Evolutionary conservation across 2,797 vertebrate genomes (phyloP).

Genomic region (Rhinella marina): DNA sequence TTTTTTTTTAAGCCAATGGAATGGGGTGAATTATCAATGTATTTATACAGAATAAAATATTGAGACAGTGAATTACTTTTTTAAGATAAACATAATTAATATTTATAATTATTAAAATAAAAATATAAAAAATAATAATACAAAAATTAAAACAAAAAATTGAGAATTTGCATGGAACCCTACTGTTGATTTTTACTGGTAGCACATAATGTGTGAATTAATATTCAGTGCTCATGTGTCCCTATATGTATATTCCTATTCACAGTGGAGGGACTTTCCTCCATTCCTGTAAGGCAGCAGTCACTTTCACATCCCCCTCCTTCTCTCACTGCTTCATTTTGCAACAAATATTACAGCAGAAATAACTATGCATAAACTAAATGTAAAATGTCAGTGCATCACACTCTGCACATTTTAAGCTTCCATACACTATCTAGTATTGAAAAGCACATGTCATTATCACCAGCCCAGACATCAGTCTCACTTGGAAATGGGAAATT

Average conservation of each 20-base stretch:
- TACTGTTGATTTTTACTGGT: not conserved
- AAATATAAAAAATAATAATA: too few relatives aligned
- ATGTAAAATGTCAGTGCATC: not conserved
- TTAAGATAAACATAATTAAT: too few relatives aligned
- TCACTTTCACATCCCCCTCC: too few relatives aligned
- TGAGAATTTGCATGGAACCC: not conserved
- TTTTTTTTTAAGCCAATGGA: too few relatives aligned
- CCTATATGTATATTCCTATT: not conserved
- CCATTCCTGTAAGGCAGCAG: not conserved
- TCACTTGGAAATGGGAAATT: conserved; percentile 22
- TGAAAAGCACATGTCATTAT: conserved; percentile 42
- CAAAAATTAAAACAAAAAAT: too few relatives aligned
- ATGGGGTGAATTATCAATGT: too few relatives aligned
- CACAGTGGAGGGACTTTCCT: not conserved
- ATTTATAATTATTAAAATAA: too few relatives aligned
- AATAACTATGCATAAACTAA: not conserved
- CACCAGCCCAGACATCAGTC: conserved; percentile 39
- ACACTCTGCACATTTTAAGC: conserved; percentile 26
- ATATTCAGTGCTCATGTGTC: not conserved
- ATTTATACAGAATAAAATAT: too few relatives aligned
- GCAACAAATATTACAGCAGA: not conserved
- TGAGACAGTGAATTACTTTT: too few relatives aligned
- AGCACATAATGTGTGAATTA: not conserved
- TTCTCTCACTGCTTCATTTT: not conserved
- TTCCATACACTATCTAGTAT: conserved; percentile 8